phyloP scores from a whole-genome alignment of 2,888 invertebrate genomes.

The Eledona agricola region DNA sequence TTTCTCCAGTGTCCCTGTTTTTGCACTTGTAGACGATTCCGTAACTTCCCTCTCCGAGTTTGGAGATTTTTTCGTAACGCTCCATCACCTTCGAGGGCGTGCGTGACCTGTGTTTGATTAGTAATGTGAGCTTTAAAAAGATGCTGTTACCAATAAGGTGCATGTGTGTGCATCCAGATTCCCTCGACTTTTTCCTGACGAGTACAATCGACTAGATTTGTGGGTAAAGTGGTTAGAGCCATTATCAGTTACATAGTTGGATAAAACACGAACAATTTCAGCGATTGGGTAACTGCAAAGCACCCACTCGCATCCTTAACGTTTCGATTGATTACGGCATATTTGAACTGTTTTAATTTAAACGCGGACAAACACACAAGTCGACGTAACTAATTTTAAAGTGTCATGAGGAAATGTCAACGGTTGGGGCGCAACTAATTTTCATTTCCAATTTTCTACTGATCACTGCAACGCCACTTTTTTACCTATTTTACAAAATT shows the following conservation, averaged over 20 bases:
- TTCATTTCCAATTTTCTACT: not conserved
- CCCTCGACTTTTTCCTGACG: slow-evolving; percentile 23
- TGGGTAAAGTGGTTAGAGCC: slow-evolving; percentile 29
- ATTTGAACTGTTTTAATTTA: slow-evolving; percentile 12
- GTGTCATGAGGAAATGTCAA: slow-evolving; percentile 5
- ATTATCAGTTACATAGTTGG: slow-evolving; percentile 24
- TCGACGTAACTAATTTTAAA: slow-evolving; percentile 18
- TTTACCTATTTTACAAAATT: too few relatives aligned
- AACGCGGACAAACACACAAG: slow-evolving; percentile 6
- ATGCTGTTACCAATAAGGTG: slow-evolving; percentile 34
- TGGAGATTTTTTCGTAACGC: slow-evolving; percentile 92
- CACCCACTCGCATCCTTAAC: slow-evolving; percentile 20
- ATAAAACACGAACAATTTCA: slow-evolving; percentile 16
- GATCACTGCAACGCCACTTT: too few relatives aligned
- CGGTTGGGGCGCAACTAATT: slow-evolving; percentile 9
- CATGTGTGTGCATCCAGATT: slow-evolving; percentile 31
- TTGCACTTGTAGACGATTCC: slow-evolving; percentile 97
- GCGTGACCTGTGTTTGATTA: slow-evolving; percentile 84
- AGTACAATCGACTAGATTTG: slow-evolving; percentile 28
- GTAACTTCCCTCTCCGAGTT: slow-evolving; percentile 95
- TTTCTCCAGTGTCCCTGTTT: slow-evolving; percentile 91
- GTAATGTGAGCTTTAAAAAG: not conserved
- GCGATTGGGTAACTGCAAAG: not conserved
- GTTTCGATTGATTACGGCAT: slow-evolving; percentile 13
- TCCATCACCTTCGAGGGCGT: slow-evolving; percentile 90